Evolutionary conservation across 1,140 invertebrate genomes (phyloP).

Genomic region (Apis dorsata): DNA sequence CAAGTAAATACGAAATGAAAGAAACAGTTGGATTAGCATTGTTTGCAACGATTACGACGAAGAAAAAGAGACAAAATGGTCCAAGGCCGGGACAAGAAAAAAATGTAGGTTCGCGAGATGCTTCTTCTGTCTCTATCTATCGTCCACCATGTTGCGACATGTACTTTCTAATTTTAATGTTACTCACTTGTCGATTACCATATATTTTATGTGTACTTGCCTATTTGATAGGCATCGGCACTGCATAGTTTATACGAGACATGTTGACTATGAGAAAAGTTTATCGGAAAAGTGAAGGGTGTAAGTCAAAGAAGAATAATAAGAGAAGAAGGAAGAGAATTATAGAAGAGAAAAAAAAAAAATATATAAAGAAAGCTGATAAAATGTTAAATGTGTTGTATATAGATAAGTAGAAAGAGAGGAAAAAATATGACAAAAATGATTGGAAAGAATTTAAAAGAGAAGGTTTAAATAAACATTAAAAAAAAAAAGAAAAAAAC

Average conservation of each 20-base stretch:
- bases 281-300: conserved; percentile 59
- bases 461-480: conserved; percentile 32
- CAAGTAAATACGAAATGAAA: not conserved
- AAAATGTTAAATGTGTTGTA: conserved; percentile 69
- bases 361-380: conserved; percentile 54
- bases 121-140: conserved; percentile 53
- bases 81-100: not conserved
- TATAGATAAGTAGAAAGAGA: conserved; percentile 66
- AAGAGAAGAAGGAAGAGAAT: not conserved
- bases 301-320: not conserved
- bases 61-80: not conserved
- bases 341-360: not conserved
- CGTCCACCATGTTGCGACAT: conserved; percentile 71
- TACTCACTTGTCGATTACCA: conserved; percentile 70
- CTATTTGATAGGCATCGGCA: conserved; percentile 72
- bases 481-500: conserved; percentile 18
- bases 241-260: conserved; percentile 74
- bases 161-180: conserved; percentile 77
- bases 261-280: conserved; percentile 73
- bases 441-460: conserved; percentile 26
- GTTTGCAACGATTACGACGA: not conserved
- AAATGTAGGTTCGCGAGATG: conserved; percentile 11
- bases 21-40: not conserved
- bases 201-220: conserved; percentile 77
- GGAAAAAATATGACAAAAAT: not conserved